Evolutionary conservation across 2,888 invertebrate species (phyloP), one percentile per base, ranked within the genome.

Genomic region (Eutolmus rufibarbis): DNA sequence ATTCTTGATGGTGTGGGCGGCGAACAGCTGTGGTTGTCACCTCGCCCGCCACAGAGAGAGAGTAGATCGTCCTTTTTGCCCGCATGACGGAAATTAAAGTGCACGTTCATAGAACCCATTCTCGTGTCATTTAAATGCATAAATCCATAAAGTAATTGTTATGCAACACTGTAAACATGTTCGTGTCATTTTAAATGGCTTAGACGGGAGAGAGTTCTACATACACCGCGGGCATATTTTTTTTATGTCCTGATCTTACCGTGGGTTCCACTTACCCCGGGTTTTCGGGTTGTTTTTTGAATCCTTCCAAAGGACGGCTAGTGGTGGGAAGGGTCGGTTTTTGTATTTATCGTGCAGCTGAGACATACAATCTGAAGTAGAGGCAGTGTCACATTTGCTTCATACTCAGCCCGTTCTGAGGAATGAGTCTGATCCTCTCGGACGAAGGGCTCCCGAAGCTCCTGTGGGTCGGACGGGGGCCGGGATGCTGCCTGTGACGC

Each of bases 111-210:
- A 77, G 46, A 46, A 85, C 57, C 82, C 87, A 86, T 85, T 86
- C 78, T 87, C 79, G 76, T 79, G 87, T 85, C 82, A 86, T 87
- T 87, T 86, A 85, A 87, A 86, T 87, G 87, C 85, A 87, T 87
- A 85, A 87, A 87, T 87, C 87, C 86, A 87, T 77, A 77, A 85
- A 78, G 86, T 87, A 87, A 87, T 87, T 87, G 87, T 82, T 87
- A 86, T 85, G 85, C 87, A 86, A 87, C 87, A 78, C 82, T 85
- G 87, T 86, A 87, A 87, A 86, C 86, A 87, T 87, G 87, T 86
- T 87, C 82, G 87, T 87, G 87, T 86, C 87, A 87, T 85, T 82
- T 85, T 82, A 82, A 87, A 77, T 85, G 78, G 87, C 87, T 87
- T 87, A 79, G 78, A 43, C 79, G 74, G 40, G 66, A 57, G 77